These are phyloP conservation scores for Dorcus hopei DNA, from an alignment of 2,888 invertebrate genomes.

Conservation along the genomic window DNA sequence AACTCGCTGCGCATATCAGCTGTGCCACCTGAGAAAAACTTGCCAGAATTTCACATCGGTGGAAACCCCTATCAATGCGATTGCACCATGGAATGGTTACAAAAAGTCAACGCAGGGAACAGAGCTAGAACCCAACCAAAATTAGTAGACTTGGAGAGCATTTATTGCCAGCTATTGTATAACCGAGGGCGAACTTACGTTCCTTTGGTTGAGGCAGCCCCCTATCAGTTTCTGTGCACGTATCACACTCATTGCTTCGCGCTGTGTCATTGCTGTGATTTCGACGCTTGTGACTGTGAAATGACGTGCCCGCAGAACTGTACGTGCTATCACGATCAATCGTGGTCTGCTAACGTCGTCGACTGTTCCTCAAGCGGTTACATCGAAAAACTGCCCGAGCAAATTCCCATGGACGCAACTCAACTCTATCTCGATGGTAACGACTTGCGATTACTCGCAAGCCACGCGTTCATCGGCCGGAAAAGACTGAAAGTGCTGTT, in stretches of 20 bases:
- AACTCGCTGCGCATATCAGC: conserved; percentile 74
- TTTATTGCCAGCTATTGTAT: conserved; percentile 77
- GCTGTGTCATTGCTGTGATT: conserved; percentile 86
- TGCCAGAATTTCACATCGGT: conserved; percentile 80
- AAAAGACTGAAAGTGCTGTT: conserved; percentile 74
- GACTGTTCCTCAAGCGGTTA: conserved; percentile 75
- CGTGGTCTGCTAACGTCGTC: conserved; percentile 82
- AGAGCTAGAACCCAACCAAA: conserved; percentile 75
- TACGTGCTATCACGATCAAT: conserved; percentile 85
- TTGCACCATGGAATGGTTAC: conserved; percentile 89
- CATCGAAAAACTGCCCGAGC: conserved; percentile 67
- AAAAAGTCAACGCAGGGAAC: conserved; percentile 73
- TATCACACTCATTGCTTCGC: conserved; percentile 84
- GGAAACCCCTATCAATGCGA: conserved; percentile 86
- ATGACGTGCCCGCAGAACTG: conserved; percentile 87
- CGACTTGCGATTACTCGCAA: conserved; percentile 69
- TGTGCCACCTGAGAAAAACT: conserved; percentile 66
- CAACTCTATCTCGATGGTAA: conserved; percentile 83
- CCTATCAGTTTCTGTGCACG: conserved; percentile 80
- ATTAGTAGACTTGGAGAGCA: conserved; percentile 78
- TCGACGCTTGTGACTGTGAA: conserved; percentile 89
- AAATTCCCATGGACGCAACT: conserved; percentile 90
- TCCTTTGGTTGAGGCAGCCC: conserved; percentile 72
- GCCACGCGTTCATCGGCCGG: conserved; percentile 82
- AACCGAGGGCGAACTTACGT: conserved; percentile 72